phyloP scores from a whole-genome alignment of 2,113 vertebrate species.

The Ictidomys tridecemlineatus region DNA sequence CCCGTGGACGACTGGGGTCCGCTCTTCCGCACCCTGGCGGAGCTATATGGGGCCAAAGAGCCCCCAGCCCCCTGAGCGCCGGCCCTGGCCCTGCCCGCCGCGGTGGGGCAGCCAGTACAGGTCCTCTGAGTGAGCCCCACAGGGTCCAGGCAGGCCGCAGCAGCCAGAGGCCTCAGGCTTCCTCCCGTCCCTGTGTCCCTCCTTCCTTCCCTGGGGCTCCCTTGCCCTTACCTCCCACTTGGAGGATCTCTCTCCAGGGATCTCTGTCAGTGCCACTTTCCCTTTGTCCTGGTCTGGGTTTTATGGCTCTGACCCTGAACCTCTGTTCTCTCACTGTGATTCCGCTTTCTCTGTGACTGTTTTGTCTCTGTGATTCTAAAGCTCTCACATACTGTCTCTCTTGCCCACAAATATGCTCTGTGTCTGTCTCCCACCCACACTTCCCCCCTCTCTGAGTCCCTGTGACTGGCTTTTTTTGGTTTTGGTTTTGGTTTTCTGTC shows the following conservation, averaged over 20 bases:
- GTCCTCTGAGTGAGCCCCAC: slow-evolving; percentile 74
- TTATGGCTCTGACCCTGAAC: neutral
- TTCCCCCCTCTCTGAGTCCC: slow-evolving; percentile 68
- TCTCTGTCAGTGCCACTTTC: slow-evolving; percentile 24
- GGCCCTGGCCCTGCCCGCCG: neutral
- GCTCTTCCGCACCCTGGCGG: slow-evolving; percentile 92
- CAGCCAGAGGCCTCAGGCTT: slow-evolving; percentile 38
- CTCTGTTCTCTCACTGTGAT: slow-evolving; percentile 77
- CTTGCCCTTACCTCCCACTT: neutral
- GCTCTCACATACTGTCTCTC: slow-evolving; percentile 1
- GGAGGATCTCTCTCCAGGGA: slow-evolving; percentile 57
- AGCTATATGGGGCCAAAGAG: slow-evolving; percentile 91
- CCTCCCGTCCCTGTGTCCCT: neutral
- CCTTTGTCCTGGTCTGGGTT: slow-evolving; percentile 8
- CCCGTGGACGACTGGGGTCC: slow-evolving; percentile 93
- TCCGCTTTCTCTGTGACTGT: slow-evolving; percentile 38
- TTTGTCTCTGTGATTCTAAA: slow-evolving; percentile 57
- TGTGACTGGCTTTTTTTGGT: slow-evolving; percentile 75
- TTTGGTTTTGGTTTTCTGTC: slow-evolving; percentile 74
- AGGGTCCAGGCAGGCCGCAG: slow-evolving; percentile 47
- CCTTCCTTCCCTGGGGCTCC: neutral
- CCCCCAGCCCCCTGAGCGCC: slow-evolving; percentile 69
- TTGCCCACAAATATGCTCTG: slow-evolving; percentile 42
- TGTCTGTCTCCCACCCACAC: slow-evolving; percentile 80
- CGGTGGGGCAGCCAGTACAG: neutral